A percentile compares a stretch with the other conserved stretches of the same genome.
These are phyloP conservation scores for Corythucha ciliata DNA, from an alignment of 2,888 invertebrate genomes.

Conservation along the genomic window DNA sequence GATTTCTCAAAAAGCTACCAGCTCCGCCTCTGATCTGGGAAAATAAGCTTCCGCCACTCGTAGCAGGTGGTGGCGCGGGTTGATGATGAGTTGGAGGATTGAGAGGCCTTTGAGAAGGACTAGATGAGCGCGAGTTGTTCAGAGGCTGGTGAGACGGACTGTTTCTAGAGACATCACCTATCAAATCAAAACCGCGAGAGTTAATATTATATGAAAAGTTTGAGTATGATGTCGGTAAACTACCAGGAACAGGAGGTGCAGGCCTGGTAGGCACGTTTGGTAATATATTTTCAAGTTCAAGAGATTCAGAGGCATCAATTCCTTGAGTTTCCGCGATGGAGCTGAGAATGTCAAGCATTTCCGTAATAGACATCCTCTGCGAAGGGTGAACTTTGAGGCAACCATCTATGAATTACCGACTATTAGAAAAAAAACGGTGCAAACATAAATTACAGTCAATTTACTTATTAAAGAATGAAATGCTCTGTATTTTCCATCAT, in stretches of 20 bases:
- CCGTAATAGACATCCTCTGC: constrained; percentile 66
- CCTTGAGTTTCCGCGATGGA: constrained; percentile 79
- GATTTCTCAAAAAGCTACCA: constrained; percentile 81
- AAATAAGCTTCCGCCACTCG: constrained; percentile 55
- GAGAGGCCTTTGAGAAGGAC: constrained; percentile 27
- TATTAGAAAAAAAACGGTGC: constrained; percentile 27
- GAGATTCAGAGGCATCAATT: constrained; percentile 70
- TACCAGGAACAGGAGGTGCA: too few species aligned
- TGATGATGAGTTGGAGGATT: constrained; percentile 39
- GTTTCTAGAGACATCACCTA: too few species aligned
- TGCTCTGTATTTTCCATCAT: constrained; percentile 69
- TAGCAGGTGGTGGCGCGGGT: constrained; percentile 7
- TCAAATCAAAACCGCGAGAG: too few species aligned
- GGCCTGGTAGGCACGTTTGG: constrained; percentile 19
- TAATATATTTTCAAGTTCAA: constrained; percentile 51
- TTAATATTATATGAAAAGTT: too few species aligned
- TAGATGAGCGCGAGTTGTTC: constrained; percentile 15
- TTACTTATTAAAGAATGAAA: constrained; percentile 57
- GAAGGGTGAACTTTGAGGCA: constrained; percentile 75
- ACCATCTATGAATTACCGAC: constrained; percentile 56
- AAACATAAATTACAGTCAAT: constrained; percentile 61
- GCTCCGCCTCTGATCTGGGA: constrained; percentile 86
- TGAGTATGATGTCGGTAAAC: too few species aligned
- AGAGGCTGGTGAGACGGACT: too few species aligned
- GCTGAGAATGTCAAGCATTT: constrained; percentile 73